A percentile compares a stretch with the other conserved stretches of the same genome.
phyloP scores from a whole-genome alignment of 1,140 invertebrate species.

The Panagrolaimus sp. region DNA sequence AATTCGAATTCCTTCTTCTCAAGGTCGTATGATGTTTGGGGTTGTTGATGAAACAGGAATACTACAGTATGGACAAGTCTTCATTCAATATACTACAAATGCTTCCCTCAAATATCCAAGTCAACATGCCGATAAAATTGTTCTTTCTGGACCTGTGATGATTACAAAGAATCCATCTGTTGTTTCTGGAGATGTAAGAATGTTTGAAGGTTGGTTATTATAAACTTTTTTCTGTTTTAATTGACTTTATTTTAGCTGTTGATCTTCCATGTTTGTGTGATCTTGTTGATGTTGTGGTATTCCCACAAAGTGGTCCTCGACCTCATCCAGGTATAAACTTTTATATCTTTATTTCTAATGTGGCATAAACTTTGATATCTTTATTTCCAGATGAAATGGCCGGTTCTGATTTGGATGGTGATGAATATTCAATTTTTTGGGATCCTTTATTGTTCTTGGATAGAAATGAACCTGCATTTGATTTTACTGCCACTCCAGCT shows the following conservation, averaged over 20 bases:
- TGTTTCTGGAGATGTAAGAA: constrained; percentile 61
- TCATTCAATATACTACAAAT: constrained; percentile 58
- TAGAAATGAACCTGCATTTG: constrained; percentile 54
- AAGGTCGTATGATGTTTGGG: constrained; percentile 60
- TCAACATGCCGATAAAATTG: not conserved
- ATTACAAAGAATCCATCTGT: constrained; percentile 61
- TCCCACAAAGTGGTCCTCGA: constrained; percentile 59
- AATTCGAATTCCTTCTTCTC: constrained; percentile 54
- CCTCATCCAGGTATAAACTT: no score
- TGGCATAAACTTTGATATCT: no score
- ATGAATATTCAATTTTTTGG: constrained; percentile 61
- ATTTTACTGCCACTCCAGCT: no score
- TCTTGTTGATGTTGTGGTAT: constrained; percentile 61
- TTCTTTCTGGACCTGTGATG: constrained; percentile 45
- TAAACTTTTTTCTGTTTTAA: no score
- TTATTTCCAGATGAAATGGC: constrained; percentile 63
- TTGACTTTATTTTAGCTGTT: constrained; percentile 40
- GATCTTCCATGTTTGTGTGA: constrained; percentile 57
- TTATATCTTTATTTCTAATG: no score
- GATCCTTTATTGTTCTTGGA: constrained; percentile 52
- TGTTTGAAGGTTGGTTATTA: constrained; percentile 44
- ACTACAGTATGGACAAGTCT: constrained; percentile 60
- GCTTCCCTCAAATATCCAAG: constrained; percentile 25
- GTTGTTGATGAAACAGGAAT: constrained; percentile 60
- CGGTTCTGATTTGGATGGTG: constrained; percentile 61